These are phyloP conservation scores for Aleadryas rufinucha DNA, from an alignment of 2,113 vertebrate genomes.

Conservation along the genomic window DNA sequence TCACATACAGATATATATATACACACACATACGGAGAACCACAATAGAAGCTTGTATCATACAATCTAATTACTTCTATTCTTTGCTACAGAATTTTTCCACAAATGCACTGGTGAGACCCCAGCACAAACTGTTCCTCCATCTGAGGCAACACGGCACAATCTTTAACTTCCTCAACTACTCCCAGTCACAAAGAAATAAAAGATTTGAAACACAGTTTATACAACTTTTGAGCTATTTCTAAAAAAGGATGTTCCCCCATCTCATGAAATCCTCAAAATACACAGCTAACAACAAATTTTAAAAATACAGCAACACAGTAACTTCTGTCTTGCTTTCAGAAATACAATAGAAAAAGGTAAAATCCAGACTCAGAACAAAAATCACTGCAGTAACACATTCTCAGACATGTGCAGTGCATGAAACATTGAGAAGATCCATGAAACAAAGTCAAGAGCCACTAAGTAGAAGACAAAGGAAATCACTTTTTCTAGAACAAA, in stretches of 20 bases:
- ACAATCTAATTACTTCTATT: not conserved
- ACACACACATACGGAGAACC: accelerated
- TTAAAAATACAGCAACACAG: not conserved
- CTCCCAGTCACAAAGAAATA: not conserved
- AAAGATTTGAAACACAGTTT: not conserved
- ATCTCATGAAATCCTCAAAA: not conserved
- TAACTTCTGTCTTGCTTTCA: not conserved
- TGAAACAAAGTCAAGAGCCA: not conserved
- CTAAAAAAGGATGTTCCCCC: not conserved
- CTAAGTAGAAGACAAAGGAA: not conserved
- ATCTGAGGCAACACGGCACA: not conserved
- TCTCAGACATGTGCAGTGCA: not conserved
- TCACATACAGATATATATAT: accelerated
- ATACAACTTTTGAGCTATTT: not conserved
- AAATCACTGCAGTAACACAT: not conserved
- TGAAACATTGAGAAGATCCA: not conserved
- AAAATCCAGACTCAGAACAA: not conserved
- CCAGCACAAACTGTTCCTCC: not conserved
- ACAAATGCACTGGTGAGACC: not conserved
- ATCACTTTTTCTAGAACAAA: not conserved
- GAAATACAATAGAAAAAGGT: not conserved
- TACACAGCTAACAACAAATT: not conserved
- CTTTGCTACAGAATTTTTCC: not conserved
- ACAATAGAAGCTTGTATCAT: not conserved
- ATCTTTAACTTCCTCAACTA: not conserved